Evolutionary conservation across 2,797 vertebrate genomes (phyloP).

Genomic region (Mormyrus proboscirostris): DNA sequence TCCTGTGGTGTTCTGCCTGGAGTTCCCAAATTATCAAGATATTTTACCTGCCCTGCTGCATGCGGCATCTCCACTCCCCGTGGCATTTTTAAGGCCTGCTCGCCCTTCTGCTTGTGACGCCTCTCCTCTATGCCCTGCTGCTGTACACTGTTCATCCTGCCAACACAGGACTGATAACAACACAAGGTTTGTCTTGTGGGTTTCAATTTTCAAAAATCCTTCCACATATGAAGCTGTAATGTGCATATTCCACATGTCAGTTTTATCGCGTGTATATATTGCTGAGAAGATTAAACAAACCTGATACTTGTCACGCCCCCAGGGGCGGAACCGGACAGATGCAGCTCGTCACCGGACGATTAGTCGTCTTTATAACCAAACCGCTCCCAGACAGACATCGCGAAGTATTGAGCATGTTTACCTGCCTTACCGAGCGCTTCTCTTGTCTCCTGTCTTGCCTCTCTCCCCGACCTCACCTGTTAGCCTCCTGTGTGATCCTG

Average conservation of each 20-base stretch:
- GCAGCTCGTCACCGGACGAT: too few relatives aligned
- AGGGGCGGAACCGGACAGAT: too few relatives aligned
- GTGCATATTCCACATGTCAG: background rate
- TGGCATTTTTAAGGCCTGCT: background rate
- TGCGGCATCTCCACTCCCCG: background rate
- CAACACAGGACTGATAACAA: background rate
- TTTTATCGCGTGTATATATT: constrained; percentile 19
- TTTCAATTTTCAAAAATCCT: constrained; percentile 12
- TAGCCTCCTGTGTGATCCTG: too few relatives aligned
- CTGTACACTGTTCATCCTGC: background rate
- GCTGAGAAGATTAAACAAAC: constrained; percentile 11
- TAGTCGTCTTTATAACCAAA: too few relatives aligned
- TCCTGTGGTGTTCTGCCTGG: background rate
- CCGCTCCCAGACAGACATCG: too few relatives aligned
- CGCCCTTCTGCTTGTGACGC: background rate
- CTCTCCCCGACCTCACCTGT: too few relatives aligned
- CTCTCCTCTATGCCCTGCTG: background rate
- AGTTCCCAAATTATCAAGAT: background rate
- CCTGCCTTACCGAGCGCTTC: too few relatives aligned
- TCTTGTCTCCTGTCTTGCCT: too few relatives aligned
- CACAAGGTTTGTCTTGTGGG: background rate
- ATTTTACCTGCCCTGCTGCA: background rate
- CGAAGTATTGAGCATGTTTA: too few relatives aligned
- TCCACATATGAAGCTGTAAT: background rate
- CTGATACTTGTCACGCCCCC: background rate